Conservation (phyloP, 2,113 vertebrate genomes). For the Sylvia atricapilla region DNA sequence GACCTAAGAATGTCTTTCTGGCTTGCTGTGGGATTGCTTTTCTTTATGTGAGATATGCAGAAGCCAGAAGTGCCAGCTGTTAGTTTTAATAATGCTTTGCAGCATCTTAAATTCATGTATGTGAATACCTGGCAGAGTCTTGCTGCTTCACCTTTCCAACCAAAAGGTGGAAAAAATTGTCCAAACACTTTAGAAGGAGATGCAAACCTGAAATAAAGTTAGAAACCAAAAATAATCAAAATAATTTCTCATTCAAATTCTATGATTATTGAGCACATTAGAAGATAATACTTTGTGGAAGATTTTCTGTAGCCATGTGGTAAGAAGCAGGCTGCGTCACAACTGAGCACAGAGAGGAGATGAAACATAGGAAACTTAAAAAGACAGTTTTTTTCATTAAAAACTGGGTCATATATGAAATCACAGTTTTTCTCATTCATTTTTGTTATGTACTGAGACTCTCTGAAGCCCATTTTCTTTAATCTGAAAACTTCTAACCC, state of each 20-base stretch:
- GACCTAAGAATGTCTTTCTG: background rate
- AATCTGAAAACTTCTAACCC: background rate
- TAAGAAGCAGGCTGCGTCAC: background rate
- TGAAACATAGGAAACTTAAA: background rate
- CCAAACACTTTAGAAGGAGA: background rate
- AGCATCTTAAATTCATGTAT: background rate
- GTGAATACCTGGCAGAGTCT: background rate
- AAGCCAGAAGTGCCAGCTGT: background rate
- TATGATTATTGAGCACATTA: background rate
- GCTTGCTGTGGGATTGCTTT: background rate
- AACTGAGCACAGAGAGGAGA: background rate
- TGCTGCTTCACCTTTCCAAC: background rate
- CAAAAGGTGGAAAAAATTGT: background rate
- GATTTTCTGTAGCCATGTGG: fast-evolving
- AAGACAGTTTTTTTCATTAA: background rate
- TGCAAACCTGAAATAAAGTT: background rate
- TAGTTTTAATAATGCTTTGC: background rate
- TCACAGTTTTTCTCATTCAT: background rate
- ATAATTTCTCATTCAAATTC: background rate
- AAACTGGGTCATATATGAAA: background rate
- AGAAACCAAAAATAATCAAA: background rate
- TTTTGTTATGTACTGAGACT: background rate
- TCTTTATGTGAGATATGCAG: background rate
- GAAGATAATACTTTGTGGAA: background rate
- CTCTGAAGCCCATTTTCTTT: background rate